Percentiles rank a stretch among this genome's conserved stretches.
These are phyloP conservation scores for Atta cephalotes DNA, from an alignment of 1,140 invertebrate species.

Conservation along the genomic window DNA sequence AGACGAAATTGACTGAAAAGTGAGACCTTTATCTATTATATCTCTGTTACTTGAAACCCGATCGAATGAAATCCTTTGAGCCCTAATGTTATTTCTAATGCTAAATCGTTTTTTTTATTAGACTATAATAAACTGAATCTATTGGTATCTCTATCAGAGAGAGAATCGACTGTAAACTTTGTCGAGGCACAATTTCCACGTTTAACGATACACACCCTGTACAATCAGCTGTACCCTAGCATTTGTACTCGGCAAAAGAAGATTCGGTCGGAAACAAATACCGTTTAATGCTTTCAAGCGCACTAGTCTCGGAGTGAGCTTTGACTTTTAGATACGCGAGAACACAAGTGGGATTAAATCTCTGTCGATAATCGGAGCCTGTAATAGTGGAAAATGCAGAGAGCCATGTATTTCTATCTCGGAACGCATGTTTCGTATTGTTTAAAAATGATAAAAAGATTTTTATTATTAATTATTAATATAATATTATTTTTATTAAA, in stretches of 20 bases:
- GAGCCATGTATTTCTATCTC: neutral
- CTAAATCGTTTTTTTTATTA: slow-evolving; percentile 2
- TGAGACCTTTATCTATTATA: neutral
- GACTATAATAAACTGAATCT: neutral
- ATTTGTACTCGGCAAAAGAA: slow-evolving; percentile 28
- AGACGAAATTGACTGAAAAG: neutral
- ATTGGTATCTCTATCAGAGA: neutral
- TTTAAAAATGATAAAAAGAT: neutral
- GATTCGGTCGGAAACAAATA: slow-evolving; percentile 32
- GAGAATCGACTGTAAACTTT: neutral
- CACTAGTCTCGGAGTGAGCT: slow-evolving; percentile 1
- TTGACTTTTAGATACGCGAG: slow-evolving; percentile 61
- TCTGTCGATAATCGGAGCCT: slow-evolving; percentile 36
- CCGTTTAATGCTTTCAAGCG: slow-evolving; percentile 69
- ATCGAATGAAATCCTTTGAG: neutral
- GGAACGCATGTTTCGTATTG: neutral
- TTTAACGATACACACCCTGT: slow-evolving; percentile 17
- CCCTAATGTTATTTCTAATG: neutral
- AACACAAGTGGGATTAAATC: slow-evolving; percentile 41
- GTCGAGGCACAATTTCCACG: neutral
- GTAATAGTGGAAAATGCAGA: slow-evolving; percentile 1
- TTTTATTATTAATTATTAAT: neutral
- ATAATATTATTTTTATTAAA: slow-evolving; percentile 3
- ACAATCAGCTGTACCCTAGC: neutral
- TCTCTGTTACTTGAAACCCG: neutral